These are phyloP conservation scores for Myioborus miniatus DNA, from an alignment of 2,797 vertebrate genomes.

Conservation along the genomic window DNA sequence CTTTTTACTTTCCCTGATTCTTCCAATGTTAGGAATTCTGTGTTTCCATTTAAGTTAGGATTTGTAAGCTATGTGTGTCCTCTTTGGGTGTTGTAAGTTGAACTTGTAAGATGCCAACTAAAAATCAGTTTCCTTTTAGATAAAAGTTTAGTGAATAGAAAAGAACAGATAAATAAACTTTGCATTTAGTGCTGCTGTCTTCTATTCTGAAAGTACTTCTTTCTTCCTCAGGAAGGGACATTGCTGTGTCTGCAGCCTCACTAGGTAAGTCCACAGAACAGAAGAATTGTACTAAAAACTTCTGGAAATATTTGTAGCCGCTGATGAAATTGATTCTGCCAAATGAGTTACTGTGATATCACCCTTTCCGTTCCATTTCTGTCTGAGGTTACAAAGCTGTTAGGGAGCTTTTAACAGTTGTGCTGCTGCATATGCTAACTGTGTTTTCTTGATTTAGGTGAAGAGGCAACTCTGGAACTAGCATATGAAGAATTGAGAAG, in stretches of 20 bases:
- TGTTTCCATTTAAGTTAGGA: neutral
- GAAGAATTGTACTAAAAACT: neutral
- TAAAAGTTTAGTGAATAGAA: neutral
- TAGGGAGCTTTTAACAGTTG: neutral
- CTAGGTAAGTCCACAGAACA: neutral
- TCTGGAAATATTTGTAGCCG: neutral
- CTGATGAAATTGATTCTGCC: slow-evolving; percentile 69
- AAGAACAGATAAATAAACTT: neutral
- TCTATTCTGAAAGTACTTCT: slow-evolving; percentile 24
- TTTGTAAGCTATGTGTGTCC: neutral
- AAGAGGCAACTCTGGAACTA: neutral
- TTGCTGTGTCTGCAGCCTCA: neutral
- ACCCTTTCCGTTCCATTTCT: slow-evolving; percentile 64
- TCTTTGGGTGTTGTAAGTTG: rapidly evolving
- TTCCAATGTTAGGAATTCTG: neutral
- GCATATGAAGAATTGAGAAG: neutral
- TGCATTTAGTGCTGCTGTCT: neutral
- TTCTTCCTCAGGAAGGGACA: neutral
- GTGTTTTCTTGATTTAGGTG: neutral
- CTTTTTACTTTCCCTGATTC: neutral
- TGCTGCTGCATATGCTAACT: neutral
- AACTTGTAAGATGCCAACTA: neutral
- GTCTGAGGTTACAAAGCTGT: slow-evolving; percentile 64
- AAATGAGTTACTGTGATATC: slow-evolving; percentile 71
- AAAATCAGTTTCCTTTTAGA: neutral